phyloP scores from a whole-genome alignment of 2,888 invertebrate genomes.

The Drepanosiphum platanoidis region DNA sequence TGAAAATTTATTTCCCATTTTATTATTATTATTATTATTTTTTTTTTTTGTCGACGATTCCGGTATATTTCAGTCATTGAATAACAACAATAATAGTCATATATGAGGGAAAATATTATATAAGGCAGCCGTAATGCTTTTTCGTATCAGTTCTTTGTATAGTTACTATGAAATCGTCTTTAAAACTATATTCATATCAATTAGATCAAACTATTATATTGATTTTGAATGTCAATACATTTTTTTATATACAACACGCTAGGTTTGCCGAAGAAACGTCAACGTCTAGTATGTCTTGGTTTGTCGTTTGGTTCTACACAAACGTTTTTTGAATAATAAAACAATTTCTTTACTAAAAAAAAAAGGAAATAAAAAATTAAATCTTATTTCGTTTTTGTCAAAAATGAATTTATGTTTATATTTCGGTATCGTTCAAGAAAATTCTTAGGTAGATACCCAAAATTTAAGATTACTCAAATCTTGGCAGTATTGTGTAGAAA shows the following conservation, averaged over 20 bases:
- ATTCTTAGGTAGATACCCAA: too few relatives aligned
- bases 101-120: background rate
- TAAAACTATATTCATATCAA: background rate
- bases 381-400: too few relatives aligned
- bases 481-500: too few relatives aligned
- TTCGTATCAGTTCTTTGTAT: conserved; percentile 6
- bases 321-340: background rate
- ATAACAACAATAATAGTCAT: background rate
- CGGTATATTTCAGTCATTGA: background rate
- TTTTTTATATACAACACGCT: background rate
- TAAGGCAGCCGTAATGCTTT: background rate
- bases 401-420: too few relatives aligned
- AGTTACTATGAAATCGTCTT: background rate
- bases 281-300: background rate
- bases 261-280: background rate
- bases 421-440: too few relatives aligned
- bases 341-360: too few relatives aligned
- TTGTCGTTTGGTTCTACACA: background rate
- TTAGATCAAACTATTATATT: background rate
- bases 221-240: background rate
- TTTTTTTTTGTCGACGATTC: background rate
- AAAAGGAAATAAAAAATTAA: too few relatives aligned
- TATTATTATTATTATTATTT: too few relatives aligned
- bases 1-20: conserved; percentile 5
- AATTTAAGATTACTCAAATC: too few relatives aligned